Evolutionary conservation across 1,140 invertebrate species (phyloP).

Genomic region (Drosophila pandora): DNA sequence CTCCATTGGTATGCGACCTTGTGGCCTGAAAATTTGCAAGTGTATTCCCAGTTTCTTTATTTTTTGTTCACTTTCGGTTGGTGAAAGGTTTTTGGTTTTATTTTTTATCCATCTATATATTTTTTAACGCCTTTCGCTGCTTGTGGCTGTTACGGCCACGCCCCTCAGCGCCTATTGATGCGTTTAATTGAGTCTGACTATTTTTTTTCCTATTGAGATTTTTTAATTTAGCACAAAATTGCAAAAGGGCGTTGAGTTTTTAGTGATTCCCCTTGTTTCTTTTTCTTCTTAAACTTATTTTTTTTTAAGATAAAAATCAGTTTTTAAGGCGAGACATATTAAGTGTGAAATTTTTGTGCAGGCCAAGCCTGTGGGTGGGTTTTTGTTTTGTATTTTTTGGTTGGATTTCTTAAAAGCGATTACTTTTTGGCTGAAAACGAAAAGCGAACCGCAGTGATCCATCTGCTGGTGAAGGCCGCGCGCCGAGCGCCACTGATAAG

Average conservation of each 20-base stretch:
- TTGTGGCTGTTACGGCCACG: constrained; percentile 30
- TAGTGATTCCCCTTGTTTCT: constrained; percentile 13
- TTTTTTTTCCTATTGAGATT: too few species aligned
- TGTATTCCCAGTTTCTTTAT: constrained; percentile 21
- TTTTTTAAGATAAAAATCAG: constrained; percentile 3
- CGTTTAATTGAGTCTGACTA: constrained; percentile 67
- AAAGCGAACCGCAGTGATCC: constrained; percentile 1
- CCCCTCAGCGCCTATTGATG: constrained; percentile 60
- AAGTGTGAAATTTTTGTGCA: constrained; percentile 26
- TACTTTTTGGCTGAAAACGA: not conserved
- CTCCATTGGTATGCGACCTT: constrained; percentile 12
- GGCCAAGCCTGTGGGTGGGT: constrained; percentile 28
- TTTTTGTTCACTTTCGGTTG: constrained; percentile 10
- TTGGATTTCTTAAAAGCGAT: not conserved
- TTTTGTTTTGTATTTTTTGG: not conserved
- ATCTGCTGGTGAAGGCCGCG: constrained; percentile 38
- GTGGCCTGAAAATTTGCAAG: constrained; percentile 6
- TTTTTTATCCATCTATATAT: not conserved
- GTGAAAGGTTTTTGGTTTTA: constrained; percentile 53
- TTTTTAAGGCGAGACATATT: constrained; percentile 17
- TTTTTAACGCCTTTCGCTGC: constrained; percentile 56
- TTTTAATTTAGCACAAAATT: constrained; percentile 25
- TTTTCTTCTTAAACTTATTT: not conserved
- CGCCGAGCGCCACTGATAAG: constrained; percentile 33
- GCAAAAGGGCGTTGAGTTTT: constrained; percentile 2